Conservation (phyloP, 2,888 invertebrate species). For the Panopea generosa region DNA sequence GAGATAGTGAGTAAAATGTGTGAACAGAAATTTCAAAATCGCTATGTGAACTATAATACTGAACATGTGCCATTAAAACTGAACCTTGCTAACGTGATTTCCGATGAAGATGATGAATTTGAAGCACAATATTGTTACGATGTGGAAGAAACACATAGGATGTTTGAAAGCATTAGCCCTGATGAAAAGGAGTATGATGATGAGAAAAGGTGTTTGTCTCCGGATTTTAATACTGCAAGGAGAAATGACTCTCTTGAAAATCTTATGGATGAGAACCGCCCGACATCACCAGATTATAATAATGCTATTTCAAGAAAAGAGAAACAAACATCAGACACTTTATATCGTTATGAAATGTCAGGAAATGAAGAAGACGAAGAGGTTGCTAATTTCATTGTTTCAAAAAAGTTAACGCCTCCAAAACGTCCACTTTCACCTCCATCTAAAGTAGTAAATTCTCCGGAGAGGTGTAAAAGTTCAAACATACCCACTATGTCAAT, state of each 20-base stretch:
- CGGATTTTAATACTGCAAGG: neutral
- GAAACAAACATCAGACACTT: conserved; percentile 23
- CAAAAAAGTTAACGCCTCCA: too few relatives aligned
- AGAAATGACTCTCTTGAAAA: conserved; percentile 51
- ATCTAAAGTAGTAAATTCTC: neutral
- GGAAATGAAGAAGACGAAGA: conserved; percentile 30
- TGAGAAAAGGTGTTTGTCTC: conserved; percentile 25
- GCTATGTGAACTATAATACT: conserved; percentile 61
- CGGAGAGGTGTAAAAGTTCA: conserved; percentile 27
- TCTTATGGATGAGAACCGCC: conserved; percentile 46
- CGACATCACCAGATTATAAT: conserved; percentile 35
- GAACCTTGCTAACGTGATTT: conserved; percentile 55
- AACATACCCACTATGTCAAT: conserved; percentile 1
- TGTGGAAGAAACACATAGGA: conserved; percentile 56
- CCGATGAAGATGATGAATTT: conserved; percentile 64
- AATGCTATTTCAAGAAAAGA: conserved; percentile 10
- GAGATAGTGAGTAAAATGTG: conserved; percentile 76
- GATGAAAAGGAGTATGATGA: conserved; percentile 26
- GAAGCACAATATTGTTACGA: conserved; percentile 62
- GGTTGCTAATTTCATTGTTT: conserved; percentile 6
- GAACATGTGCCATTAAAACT: conserved; percentile 56
- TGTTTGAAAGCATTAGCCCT: conserved; percentile 50
- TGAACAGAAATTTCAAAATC: conserved; percentile 66
- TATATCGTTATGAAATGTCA: conserved; percentile 1
- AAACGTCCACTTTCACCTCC: neutral